Percentiles rank a stretch among this genome's conserved stretches.
phyloP scores from a whole-genome alignment of 2,113 vertebrate genomes.

The Nyctereutes procyonoides region DNA sequence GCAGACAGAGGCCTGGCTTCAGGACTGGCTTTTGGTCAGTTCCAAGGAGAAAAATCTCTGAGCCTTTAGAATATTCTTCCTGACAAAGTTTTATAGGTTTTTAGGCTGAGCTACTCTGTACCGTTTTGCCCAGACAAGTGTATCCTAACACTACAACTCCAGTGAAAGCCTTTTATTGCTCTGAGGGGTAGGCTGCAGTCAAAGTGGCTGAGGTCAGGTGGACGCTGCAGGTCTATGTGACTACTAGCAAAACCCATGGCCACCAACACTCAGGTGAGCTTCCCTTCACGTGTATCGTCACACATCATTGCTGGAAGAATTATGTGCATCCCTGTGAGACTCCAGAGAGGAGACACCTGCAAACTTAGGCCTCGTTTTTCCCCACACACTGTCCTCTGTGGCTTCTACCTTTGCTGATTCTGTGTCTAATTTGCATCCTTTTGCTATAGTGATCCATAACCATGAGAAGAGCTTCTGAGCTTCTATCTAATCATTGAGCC shows the following conservation, averaged over 20 bases:
- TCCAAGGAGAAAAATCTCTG: neutral
- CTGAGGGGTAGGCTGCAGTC: neutral
- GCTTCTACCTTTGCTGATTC: neutral
- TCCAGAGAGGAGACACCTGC: neutral
- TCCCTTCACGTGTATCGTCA: neutral
- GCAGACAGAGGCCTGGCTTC: neutral
- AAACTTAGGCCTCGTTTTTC: neutral
- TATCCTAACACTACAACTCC: neutral
- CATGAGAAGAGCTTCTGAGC: neutral
- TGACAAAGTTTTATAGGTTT: neutral
- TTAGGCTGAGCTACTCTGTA: neutral
- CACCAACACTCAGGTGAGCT: neutral
- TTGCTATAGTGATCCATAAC: neutral
- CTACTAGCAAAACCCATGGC: neutral
- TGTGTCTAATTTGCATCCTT: neutral
- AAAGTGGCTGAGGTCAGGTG: neutral
- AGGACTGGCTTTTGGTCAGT: neutral
- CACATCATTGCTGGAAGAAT: neutral
- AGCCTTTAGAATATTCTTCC: neutral
- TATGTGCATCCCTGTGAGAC: fast-evolving
- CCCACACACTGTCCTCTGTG: neutral
- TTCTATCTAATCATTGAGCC: neutral
- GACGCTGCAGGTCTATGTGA: fast-evolving
- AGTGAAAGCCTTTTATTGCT: neutral
- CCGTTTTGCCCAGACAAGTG: neutral